These are phyloP conservation scores for Fabriciana adippe DNA, from an alignment of 2,888 invertebrate genomes.

Conservation along the genomic window DNA sequence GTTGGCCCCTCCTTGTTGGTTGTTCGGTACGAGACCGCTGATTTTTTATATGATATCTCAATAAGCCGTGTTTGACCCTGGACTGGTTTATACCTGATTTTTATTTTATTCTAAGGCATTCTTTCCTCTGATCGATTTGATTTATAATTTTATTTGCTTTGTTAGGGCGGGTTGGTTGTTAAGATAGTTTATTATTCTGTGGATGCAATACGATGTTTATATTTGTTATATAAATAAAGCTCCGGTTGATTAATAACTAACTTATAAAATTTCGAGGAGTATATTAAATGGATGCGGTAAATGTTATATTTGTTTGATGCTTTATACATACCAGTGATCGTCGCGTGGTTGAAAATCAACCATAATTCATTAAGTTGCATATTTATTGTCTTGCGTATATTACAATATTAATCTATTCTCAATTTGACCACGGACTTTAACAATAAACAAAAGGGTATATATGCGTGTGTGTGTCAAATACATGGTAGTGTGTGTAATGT, in stretches of 20 bases:
- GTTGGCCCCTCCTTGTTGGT: conserved; percentile 75
- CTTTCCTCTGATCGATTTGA: conserved; percentile 60
- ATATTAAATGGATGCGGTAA: too few relatives aligned
- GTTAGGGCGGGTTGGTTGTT: conserved; percentile 53
- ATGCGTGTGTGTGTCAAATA: too few relatives aligned
- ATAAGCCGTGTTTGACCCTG: conserved; percentile 68
- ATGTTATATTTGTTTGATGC: not conserved
- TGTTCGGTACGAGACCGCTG: conserved; percentile 69
- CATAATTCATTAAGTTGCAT: too few relatives aligned
- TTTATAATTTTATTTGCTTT: conserved; percentile 74
- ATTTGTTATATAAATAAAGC: not conserved
- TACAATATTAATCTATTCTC: too few relatives aligned
- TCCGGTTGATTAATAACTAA: conserved; percentile 10
- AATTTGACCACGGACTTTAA: too few relatives aligned
- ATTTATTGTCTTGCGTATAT: too few relatives aligned
- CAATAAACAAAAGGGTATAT: too few relatives aligned
- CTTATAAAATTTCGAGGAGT: not conserved
- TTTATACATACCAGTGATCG: not conserved
- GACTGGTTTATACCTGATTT: conserved; percentile 57
- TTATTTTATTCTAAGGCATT: conserved; percentile 54
- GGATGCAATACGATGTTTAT: conserved; percentile 32
- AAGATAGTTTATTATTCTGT: conserved; percentile 56
- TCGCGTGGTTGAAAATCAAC: too few relatives aligned
- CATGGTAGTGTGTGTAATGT: too few relatives aligned
- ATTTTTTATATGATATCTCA: conserved; percentile 82